Conservation (phyloP, 2,797 vertebrate species). For the Erithacus rubecula region DNA sequence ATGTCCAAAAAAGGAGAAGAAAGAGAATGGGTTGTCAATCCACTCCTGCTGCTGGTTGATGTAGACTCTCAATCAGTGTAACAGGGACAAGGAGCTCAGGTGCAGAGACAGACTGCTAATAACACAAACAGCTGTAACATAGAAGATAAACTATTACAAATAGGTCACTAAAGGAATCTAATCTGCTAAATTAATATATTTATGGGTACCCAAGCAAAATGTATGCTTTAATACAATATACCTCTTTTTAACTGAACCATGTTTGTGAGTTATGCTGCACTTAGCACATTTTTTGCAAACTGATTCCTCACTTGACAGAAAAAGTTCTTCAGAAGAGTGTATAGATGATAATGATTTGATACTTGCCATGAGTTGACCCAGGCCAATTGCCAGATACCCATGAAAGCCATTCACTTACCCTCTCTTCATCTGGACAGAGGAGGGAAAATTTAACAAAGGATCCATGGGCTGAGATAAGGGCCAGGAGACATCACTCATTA, state of each 20-base stretch:
- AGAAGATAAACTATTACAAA: background rate
- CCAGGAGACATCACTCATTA: background rate
- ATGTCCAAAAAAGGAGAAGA: background rate
- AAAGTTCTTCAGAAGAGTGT: background rate
- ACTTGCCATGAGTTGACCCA: background rate
- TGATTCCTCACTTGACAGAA: background rate
- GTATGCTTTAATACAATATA: background rate
- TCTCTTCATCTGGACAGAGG: background rate
- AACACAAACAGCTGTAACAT: background rate
- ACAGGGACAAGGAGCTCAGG: background rate
- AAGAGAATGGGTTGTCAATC: background rate
- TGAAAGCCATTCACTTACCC: background rate
- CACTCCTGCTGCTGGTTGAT: background rate
- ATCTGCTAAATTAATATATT: background rate
- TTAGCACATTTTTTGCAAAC: background rate
- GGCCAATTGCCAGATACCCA: background rate
- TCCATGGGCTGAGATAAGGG: background rate
- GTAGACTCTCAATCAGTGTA: background rate
- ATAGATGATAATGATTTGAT: background rate
- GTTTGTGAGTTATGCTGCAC: background rate
- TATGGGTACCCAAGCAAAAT: background rate
- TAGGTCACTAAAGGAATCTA: background rate
- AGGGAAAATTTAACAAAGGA: background rate
- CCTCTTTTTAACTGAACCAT: background rate
- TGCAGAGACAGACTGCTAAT: background rate